These are phyloP conservation scores for Noctua fimbriata DNA, from an alignment of 2,888 invertebrate species.

Conservation along the genomic window DNA sequence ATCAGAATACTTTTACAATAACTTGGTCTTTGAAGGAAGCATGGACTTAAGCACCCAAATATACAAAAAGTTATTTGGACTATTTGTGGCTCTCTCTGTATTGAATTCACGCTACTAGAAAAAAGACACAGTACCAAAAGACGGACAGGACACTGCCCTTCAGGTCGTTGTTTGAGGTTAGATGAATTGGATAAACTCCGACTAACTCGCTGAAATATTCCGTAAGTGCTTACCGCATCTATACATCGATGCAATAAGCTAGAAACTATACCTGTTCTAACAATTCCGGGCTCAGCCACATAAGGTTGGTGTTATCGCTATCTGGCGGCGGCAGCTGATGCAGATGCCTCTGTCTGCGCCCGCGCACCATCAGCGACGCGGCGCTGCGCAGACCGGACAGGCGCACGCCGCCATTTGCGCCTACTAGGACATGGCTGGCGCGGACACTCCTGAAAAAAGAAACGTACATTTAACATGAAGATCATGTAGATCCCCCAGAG, in stretches of 20 bases:
- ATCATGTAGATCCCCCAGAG: no score
- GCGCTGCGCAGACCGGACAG: slow-evolving; percentile 95
- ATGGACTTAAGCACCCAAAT: background rate
- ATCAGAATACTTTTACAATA: no score
- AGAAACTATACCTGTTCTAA: slow-evolving; percentile 93
- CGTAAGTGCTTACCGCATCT: background rate
- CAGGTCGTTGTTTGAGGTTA: background rate
- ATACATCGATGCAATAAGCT: background rate
- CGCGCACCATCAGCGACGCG: slow-evolving; percentile 93
- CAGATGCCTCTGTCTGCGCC: slow-evolving; percentile 92
- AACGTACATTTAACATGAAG: no score
- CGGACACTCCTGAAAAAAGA: slow-evolving; percentile 92
- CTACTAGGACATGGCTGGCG: slow-evolving; percentile 95
- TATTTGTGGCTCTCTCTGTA: background rate
- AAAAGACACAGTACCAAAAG: background rate
- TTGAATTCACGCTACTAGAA: background rate
- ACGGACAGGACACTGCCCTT: background rate
- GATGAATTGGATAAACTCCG: background rate
- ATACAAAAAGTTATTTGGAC: background rate
- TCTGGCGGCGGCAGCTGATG: slow-evolving; percentile 94
- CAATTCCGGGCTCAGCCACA: slow-evolving; percentile 98
- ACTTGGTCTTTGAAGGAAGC: background rate
- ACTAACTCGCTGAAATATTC: background rate
- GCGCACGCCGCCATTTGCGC: slow-evolving; percentile 93
- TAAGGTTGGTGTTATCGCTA: slow-evolving; percentile 92